phyloP scores from a whole-genome alignment of 2,113 vertebrate species.

The Myxocyprinus asiaticus region DNA sequence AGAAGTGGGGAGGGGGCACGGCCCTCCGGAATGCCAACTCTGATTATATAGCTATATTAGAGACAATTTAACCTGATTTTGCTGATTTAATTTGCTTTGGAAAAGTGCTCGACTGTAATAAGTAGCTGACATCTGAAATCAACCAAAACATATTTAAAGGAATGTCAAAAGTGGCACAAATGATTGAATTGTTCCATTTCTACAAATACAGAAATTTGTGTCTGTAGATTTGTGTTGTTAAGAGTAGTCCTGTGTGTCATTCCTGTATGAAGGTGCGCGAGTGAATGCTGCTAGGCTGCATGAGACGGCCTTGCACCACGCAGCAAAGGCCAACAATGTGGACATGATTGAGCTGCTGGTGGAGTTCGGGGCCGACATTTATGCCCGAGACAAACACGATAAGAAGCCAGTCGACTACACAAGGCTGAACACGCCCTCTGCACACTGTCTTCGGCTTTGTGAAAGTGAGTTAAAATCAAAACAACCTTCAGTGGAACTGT shows the following conservation, averaged over 20 bases:
- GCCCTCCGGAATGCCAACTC: too few species aligned
- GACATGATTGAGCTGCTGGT: constrained; percentile 88
- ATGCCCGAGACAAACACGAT: constrained; percentile 83
- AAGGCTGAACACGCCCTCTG: constrained; percentile 71
- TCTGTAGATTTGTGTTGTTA: too few species aligned
- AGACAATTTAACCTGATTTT: too few species aligned
- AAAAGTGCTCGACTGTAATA: too few species aligned
- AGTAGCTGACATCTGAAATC: too few species aligned
- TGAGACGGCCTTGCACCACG: constrained; percentile 88
- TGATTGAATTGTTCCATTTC: too few species aligned
- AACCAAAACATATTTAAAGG: too few species aligned
- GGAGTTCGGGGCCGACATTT: constrained; percentile 89
- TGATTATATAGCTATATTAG: too few species aligned
- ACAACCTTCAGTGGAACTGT: background rate
- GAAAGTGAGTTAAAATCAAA: constrained; percentile 78
- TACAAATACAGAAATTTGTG: too few species aligned
- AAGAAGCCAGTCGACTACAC: constrained; percentile 84
- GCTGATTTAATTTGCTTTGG: too few species aligned
- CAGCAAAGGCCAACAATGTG: constrained; percentile 77
- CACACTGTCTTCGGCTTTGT: constrained; percentile 78
- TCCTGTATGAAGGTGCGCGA: constrained; percentile 79
- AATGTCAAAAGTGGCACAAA: too few species aligned
- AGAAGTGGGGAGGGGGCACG: too few species aligned
- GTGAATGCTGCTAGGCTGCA: constrained; percentile 89
- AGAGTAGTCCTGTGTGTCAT: background rate